A percentile compares a stretch with the other conserved stretches of the same genome.
phyloP scores from a whole-genome alignment of 1,140 invertebrate genomes.

The Plectus sambesii region DNA sequence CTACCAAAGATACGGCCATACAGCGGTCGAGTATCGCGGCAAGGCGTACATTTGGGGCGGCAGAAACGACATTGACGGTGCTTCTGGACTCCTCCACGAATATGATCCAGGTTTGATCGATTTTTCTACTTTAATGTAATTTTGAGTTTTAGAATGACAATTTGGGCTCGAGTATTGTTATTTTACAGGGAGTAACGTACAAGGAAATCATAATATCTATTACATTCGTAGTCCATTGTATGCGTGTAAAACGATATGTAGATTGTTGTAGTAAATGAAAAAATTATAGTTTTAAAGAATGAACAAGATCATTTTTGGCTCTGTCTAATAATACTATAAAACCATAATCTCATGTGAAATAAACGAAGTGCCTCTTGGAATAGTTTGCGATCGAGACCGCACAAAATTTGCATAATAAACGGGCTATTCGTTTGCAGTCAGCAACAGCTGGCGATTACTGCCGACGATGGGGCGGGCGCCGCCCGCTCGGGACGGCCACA shows the following conservation, averaged over 20 bases:
- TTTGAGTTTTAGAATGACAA: background rate
- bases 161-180: background rate
- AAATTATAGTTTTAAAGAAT: no score
- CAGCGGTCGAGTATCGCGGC: constrained; percentile 63
- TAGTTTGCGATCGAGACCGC: background rate
- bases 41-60: constrained; percentile 79
- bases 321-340: no score
- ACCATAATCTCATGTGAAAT: no score
- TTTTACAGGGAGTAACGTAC: no score
- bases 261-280: no score
- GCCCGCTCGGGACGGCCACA: constrained; percentile 72
- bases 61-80: constrained; percentile 63
- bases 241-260: no score
- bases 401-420: constrained; percentile 3
- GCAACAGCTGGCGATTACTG: constrained; percentile 58
- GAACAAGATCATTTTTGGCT: no score
- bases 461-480: constrained; percentile 59
- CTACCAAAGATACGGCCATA: constrained; percentile 67
- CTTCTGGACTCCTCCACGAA: constrained; percentile 65
- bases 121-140: constrained; percentile 17
- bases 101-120: constrained; percentile 68
- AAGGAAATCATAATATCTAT: no score
- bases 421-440: constrained; percentile 47
- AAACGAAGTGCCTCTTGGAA: constrained; percentile 16
- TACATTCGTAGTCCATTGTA: no score